A percentile compares a stretch with the other conserved stretches of the same genome.
Conservation (phyloP, 2,797 vertebrate species). For the Podargus strigoides region DNA sequence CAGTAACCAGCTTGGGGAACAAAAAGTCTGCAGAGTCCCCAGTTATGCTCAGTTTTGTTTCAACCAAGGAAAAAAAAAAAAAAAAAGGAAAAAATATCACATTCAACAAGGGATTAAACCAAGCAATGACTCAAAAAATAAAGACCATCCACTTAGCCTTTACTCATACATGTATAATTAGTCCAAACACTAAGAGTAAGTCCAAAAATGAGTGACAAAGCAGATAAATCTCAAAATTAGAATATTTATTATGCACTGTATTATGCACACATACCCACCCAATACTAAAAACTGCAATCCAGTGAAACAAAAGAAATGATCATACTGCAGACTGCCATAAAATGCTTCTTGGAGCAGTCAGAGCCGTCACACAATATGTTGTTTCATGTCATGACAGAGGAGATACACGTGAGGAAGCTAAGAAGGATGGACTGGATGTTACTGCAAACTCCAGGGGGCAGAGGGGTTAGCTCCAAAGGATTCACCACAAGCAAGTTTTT, state of each 20-base stretch:
- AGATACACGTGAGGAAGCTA: not conserved
- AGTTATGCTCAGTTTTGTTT: not conserved
- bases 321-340: not conserved
- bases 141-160: not conserved
- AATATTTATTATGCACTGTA: not conserved
- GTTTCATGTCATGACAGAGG: not conserved
- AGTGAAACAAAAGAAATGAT: not conserved
- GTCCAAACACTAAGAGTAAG: not conserved
- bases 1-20: not conserved
- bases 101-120: not conserved
- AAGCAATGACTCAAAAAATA: not conserved
- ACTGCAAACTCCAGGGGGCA: not conserved
- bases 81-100: not conserved
- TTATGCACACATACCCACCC: not conserved
- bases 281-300: not conserved
- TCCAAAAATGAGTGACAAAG: not conserved
- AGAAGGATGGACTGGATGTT: not conserved
- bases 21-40: not conserved
- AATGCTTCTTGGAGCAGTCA: not conserved
- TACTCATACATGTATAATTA: not conserved
- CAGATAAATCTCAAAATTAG: not conserved
- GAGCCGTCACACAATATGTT: not conserved
- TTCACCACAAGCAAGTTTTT: not conserved
- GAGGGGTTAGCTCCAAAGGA: not conserved
- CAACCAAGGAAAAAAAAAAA: not conserved